Conservation (phyloP, 1,140 invertebrate genomes). For the Eurytemora carolleeae region DNA sequence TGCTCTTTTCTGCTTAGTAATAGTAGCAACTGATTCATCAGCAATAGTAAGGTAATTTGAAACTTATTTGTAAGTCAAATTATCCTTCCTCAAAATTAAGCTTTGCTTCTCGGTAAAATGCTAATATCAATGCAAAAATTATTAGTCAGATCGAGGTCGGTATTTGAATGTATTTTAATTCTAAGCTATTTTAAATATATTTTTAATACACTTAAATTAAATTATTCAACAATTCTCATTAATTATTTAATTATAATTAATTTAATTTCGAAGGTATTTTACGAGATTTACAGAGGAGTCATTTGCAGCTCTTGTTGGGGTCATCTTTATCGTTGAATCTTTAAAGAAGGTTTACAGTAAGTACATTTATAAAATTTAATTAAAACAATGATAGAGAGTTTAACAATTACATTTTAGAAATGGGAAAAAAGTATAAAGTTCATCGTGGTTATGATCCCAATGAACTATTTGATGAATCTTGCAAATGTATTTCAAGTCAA, state of each 20-base stretch:
- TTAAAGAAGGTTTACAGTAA: constrained; percentile 20
- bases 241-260: too few species aligned
- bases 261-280: constrained; percentile 22
- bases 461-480: not conserved
- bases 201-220: too few species aligned
- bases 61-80: too few species aligned
- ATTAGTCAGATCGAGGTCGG: too few species aligned
- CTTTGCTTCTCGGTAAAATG: too few species aligned
- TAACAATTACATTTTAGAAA: not conserved
- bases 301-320: constrained; percentile 27
- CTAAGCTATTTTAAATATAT: too few species aligned
- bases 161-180: too few species aligned
- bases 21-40: constrained; percentile 26
- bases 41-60: constrained; percentile 22
- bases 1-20: constrained; percentile 24
- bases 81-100: too few species aligned
- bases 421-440: constrained; percentile 5
- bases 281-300: constrained; percentile 30
- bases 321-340: constrained; percentile 28
- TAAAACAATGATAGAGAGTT: too few species aligned
- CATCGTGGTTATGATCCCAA: constrained; percentile 1
- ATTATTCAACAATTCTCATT: too few species aligned
- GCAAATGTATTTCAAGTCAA: not conserved
- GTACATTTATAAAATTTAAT: too few species aligned
- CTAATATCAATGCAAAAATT: too few species aligned